phyloP scores from a whole-genome alignment of 2,888 invertebrate species.

The Lacanobia wlatinum region DNA sequence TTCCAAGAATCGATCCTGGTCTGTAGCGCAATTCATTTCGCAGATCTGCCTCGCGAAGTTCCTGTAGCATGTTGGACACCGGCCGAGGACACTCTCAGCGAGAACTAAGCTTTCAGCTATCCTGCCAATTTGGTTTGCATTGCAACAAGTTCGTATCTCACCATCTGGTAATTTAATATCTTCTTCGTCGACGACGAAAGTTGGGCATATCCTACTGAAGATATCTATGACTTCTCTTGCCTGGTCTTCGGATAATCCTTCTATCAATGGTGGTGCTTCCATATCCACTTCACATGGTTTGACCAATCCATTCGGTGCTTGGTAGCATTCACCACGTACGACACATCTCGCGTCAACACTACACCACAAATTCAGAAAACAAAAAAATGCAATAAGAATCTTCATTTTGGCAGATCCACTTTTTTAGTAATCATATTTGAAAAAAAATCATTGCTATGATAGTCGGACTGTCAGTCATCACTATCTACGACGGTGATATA shows the following conservation, averaged over 20 bases:
- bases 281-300: slow-evolving; percentile 76
- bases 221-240: slow-evolving; percentile 78
- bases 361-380: slow-evolving; percentile 72
- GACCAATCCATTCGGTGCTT: slow-evolving; percentile 67
- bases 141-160: slow-evolving; percentile 92
- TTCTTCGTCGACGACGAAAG: slow-evolving; percentile 84
- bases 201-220: slow-evolving; percentile 92
- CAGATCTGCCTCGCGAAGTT: slow-evolving; percentile 95
- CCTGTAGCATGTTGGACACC: slow-evolving; percentile 95
- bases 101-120: slow-evolving; percentile 90
- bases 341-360: slow-evolving; percentile 76
- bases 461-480: slow-evolving; percentile 13
- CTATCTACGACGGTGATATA: slow-evolving; percentile 34
- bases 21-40: slow-evolving; percentile 94
- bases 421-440: slow-evolving; percentile 13
- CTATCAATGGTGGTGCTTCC: slow-evolving; percentile 71
- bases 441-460: slow-evolving; percentile 47
- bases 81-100: slow-evolving; percentile 93
- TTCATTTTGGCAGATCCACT: slow-evolving; percentile 71
- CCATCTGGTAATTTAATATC: slow-evolving; percentile 76
- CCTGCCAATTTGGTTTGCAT: slow-evolving; percentile 83
- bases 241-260: slow-evolving; percentile 75
- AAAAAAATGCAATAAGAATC: slow-evolving; percentile 56
- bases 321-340: slow-evolving; percentile 78
- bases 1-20: slow-evolving; percentile 91